phyloP scores from a whole-genome alignment of 2,888 invertebrate genomes.

The Oscheius sp. region DNA sequence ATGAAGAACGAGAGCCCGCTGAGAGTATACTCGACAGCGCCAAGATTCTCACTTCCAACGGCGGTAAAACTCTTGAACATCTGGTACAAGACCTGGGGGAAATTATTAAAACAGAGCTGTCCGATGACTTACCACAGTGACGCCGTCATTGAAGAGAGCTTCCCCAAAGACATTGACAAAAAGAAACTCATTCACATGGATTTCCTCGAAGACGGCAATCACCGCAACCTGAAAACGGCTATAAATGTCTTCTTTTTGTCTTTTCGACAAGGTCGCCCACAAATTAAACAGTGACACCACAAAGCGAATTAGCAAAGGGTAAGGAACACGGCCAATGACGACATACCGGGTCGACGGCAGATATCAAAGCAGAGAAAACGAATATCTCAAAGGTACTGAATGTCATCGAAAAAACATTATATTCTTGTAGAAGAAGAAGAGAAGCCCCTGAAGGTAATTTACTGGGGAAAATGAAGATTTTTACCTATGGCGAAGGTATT shows the following conservation, averaged over 20 bases:
- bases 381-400: constrained; percentile 58
- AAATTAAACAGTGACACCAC: neutral
- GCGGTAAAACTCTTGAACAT: constrained; percentile 66
- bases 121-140: constrained; percentile 81
- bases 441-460: constrained; percentile 42
- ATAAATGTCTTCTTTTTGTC: neutral
- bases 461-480: neutral
- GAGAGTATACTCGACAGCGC: constrained; percentile 41
- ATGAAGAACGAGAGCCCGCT: constrained; percentile 67
- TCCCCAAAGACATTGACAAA: constrained; percentile 99
- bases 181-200: constrained; percentile 90
- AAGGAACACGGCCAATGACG: neutral
- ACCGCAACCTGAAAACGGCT: constrained; percentile 47
- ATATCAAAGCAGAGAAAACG: constrained; percentile 58
- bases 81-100: constrained; percentile 60
- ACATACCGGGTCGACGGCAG: constrained; percentile 58
- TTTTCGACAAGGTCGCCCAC: neutral
- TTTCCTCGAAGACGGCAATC: constrained; percentile 61
- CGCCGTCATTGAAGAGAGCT: constrained; percentile 95
- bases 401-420: constrained; percentile 47
- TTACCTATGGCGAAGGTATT: constrained; percentile 82
- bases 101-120: neutral
- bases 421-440: constrained; percentile 45
- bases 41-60: constrained; percentile 64
- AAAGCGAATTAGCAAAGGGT: neutral